Percentiles rank a stretch among this genome's conserved stretches.
These are phyloP conservation scores for Peromyscus leucopus DNA, from an alignment of 2,113 vertebrate genomes.

Conservation along the genomic window DNA sequence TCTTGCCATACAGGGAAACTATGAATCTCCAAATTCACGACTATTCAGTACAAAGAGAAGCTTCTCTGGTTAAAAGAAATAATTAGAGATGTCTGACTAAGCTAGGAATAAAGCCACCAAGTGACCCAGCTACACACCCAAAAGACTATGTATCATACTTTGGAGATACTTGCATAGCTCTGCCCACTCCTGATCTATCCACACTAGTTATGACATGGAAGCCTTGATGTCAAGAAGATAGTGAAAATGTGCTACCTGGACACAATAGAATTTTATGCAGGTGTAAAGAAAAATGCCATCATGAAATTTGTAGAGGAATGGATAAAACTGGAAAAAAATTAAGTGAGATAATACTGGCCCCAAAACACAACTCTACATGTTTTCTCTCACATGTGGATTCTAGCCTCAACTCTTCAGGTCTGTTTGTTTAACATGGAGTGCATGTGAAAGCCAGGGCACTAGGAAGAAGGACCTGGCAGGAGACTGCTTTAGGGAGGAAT, in stretches of 20 bases:
- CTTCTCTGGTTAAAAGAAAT: not conserved
- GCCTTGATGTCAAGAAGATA: not conserved
- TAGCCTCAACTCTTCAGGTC: not conserved
- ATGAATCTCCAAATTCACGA: no score
- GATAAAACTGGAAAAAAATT: not conserved
- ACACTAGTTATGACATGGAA: not conserved
- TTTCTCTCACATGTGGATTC: no score
- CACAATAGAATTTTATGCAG: not conserved
- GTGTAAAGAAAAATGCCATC: not conserved
- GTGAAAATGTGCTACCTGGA: not conserved
- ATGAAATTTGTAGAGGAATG: not conserved
- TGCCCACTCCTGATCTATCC: not conserved
- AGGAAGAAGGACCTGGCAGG: not conserved
- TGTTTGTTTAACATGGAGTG: not conserved
- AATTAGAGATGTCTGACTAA: not conserved
- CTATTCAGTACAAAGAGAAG: not conserved
- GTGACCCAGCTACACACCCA: no score
- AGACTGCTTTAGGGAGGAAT: no score
- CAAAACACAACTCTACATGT: not conserved
- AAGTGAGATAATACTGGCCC: not conserved
- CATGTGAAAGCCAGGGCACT: not conserved
- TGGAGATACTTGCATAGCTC: not conserved
- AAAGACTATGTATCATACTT: not conserved
- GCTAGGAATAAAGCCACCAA: not conserved
- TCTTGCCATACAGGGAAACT: not conserved